These are phyloP conservation scores for Ceuthmochares aereus DNA, from an alignment of 2,113 vertebrate genomes.

Conservation along the genomic window DNA sequence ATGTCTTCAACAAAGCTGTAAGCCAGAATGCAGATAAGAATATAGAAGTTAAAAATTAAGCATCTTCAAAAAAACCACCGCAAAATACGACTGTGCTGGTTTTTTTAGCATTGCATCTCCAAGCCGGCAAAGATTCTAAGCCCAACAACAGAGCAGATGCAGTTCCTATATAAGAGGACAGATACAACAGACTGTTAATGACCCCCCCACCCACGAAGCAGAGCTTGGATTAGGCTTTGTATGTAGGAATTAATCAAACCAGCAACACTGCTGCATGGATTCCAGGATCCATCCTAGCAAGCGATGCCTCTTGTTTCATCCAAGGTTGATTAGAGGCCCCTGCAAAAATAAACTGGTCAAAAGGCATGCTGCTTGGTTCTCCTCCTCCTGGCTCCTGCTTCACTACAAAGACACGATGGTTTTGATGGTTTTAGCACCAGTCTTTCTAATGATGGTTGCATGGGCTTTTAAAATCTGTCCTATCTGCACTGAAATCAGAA, in stretches of 20 bases:
- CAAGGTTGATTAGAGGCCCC: not conserved
- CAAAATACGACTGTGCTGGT: fast-evolving
- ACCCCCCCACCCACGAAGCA: not conserved
- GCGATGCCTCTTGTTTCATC: not conserved
- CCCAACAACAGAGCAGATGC: not conserved
- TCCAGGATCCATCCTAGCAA: not conserved
- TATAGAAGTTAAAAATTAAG: not conserved
- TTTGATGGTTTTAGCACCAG: not conserved
- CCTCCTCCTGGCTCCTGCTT: not conserved
- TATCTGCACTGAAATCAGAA: not conserved
- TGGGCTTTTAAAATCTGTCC: not conserved
- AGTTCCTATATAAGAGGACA: not conserved
- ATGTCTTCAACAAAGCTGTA: not conserved
- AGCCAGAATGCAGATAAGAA: not conserved
- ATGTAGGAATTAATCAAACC: not conserved
- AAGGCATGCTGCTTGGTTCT: not conserved
- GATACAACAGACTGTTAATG: not conserved
- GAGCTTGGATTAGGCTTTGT: not conserved
- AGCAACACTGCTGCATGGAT: not conserved
- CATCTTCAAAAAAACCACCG: not conserved
- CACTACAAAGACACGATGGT: not conserved
- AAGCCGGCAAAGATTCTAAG: not conserved
- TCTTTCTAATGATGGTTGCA: not conserved
- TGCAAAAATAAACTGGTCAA: not conserved
- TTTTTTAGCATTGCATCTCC: not conserved